Evolutionary conservation across 2,888 invertebrate species (phyloP), one percentile per base, ranked within the genome.

Genomic region (Tricholauxania praeusta): DNA sequence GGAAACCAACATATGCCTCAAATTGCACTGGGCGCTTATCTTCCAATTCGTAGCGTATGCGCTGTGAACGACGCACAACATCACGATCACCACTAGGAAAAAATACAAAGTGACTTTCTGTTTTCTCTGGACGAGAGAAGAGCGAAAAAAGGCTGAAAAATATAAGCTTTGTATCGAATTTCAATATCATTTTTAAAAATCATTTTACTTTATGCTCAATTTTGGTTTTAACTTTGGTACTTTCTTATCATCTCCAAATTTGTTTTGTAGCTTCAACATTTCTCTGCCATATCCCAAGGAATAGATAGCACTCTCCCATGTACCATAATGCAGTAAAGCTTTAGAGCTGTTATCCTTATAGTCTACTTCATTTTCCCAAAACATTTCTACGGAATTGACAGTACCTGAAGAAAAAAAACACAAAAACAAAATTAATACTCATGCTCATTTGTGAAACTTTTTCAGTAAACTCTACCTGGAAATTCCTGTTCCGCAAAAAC

Each of bases 81-180:
- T 95, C 91, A 74, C 91, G 89, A 88, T 97, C 97, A 15, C 94
- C 88, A 52, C 94, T 94, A 1, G 90, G 90, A 87, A 97, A 96
- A 1, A 94, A 92, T 1, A 93, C 52, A 60, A 76, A 78, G 52
- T 77, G 76, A 12, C 74, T 64, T 0, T 15, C 53, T 4, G 53
- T 53, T 12, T 15, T 17, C 53, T 53, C 53, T 39, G 39, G 39
- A 39, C 39, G 39, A 39, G 10, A 10, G 39, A 39, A 17, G 17
- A 53, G 53, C 53, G 19, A 53, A 15, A 53, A n/a, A 10, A n/a
- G 53, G 14, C 53, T 19, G 14, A n/a, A 17, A 32, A 15, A 60
- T 17, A 3, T 1, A 53, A 53, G 2, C 7, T 12, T 53, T 17
- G 1, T 53, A 53, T 53, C 15, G 3, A n/a, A 53, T 53, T 53